Evolutionary conservation across 2,888 invertebrate genomes (phyloP).

Genomic region (Chalcis sispes): DNA sequence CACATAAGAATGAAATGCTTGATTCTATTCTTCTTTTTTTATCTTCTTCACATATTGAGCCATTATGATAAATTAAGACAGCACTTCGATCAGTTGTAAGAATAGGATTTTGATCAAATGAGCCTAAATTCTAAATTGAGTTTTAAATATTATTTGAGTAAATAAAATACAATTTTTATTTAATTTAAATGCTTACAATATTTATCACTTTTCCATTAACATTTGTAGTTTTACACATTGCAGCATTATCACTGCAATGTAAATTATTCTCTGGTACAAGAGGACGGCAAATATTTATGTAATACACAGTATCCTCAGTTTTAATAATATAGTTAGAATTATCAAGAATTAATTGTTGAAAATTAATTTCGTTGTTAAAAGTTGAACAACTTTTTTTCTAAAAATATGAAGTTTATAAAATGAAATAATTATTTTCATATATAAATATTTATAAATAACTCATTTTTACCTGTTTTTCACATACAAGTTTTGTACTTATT

Average conservation of each 20-base stretch:
- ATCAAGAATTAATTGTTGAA: slow-evolving; percentile 63
- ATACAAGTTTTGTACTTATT: slow-evolving; percentile 66
- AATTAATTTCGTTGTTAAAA: slow-evolving; percentile 61
- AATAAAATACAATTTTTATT: slow-evolving; percentile 12
- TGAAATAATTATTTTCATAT: slow-evolving; percentile 31
- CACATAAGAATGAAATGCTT: slow-evolving; percentile 58
- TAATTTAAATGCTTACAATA: slow-evolving; percentile 62
- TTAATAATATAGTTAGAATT: slow-evolving; percentile 66
- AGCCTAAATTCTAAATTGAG: slow-evolving; percentile 53
- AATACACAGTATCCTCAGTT: slow-evolving; percentile 63
- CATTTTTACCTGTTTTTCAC: slow-evolving; percentile 59
- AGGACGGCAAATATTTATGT: slow-evolving; percentile 71
- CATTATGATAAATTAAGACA: slow-evolving; percentile 49
- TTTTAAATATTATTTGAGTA: slow-evolving; percentile 32
- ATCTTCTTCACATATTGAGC: slow-evolving; percentile 59
- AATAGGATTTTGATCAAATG: slow-evolving; percentile 40
- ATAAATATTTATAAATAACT: slow-evolving; percentile 20
- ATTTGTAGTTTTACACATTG: slow-evolving; percentile 64
- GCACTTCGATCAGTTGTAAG: slow-evolving; percentile 41
- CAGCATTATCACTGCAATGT: slow-evolving; percentile 66
- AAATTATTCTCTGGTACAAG: slow-evolving; percentile 63
- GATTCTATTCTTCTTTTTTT: slow-evolving; percentile 56
- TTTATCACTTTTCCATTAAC: slow-evolving; percentile 60
- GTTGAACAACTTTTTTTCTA: slow-evolving; percentile 63
- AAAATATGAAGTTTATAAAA: slow-evolving; percentile 33